Conservation (phyloP, 2,797 vertebrate genomes). For the Poeciliopsis presidionis region DNA sequence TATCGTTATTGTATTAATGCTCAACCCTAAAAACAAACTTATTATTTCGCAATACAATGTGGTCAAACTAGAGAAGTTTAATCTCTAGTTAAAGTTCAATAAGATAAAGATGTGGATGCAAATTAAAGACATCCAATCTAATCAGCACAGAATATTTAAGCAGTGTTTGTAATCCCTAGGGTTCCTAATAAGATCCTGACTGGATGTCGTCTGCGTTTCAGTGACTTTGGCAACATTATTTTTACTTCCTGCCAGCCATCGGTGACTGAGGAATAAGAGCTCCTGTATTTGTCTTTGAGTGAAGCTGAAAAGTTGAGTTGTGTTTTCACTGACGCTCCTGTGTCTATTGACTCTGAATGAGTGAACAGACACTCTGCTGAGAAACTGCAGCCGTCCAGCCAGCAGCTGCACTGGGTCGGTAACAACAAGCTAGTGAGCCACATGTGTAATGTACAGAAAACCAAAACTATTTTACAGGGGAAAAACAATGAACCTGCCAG, state of each 20-base stretch:
- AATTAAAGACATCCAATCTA: slow-evolving; percentile 17
- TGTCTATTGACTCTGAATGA: slow-evolving; percentile 47
- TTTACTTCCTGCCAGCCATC: slow-evolving; percentile 41
- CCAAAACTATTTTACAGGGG: slow-evolving; percentile 11
- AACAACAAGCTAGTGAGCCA: slow-evolving; percentile 52
- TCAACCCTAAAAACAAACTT: not conserved
- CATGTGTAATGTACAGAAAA: slow-evolving; percentile 38
- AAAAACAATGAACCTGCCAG: not conserved
- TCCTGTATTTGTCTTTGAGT: slow-evolving; percentile 20
- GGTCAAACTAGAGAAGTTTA: not conserved
- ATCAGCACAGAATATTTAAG: not conserved
- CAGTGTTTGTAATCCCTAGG: slow-evolving; percentile 34
- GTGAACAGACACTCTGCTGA: slow-evolving; percentile 51
- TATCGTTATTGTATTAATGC: too few species aligned
- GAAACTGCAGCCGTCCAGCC: slow-evolving; percentile 42
- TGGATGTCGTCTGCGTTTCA: not conserved
- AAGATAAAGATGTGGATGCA: not conserved
- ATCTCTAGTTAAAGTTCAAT: not conserved
- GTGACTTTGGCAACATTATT: slow-evolving; percentile 16
- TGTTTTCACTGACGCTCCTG: slow-evolving; percentile 39
- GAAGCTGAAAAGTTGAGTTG: slow-evolving; percentile 50
- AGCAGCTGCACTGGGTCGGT: slow-evolving; percentile 38
- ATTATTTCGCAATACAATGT: not conserved
- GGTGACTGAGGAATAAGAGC: slow-evolving; percentile 40
- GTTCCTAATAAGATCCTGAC: slow-evolving; percentile 14